These are phyloP conservation scores for Corynorhinus townsendii DNA, from an alignment of 2,113 vertebrate genomes.

Conservation along the genomic window DNA sequence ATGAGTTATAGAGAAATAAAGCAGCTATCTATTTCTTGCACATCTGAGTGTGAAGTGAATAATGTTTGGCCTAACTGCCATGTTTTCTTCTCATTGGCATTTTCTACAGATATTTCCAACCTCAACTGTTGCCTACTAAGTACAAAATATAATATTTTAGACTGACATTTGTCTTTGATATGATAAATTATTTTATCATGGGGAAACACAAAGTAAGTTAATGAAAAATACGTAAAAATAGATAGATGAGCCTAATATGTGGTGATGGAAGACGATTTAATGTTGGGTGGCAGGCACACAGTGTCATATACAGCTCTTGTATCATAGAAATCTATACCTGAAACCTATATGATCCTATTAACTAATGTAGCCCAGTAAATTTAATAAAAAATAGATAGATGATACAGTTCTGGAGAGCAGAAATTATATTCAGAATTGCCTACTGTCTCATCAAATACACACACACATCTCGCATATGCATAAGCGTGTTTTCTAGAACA, in stretches of 20 bases:
- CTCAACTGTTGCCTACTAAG: background rate
- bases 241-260: background rate
- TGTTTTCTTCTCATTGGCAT: background rate
- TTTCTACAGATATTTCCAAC: background rate
- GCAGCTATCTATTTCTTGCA: background rate
- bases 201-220: background rate
- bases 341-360: too few species aligned
- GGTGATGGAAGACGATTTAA: too few species aligned
- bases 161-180: background rate
- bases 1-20: background rate
- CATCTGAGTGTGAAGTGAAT: background rate
- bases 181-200: background rate
- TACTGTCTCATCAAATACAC: background rate
- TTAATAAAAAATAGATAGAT: background rate
- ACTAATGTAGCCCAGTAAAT: too few species aligned
- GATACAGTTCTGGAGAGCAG: background rate
- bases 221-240: background rate
- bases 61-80: background rate
- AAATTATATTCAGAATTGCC: background rate
- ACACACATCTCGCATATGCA: background rate
- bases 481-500: background rate
- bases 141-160: background rate
- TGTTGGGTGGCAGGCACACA: too few species aligned
- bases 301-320: too few species aligned
- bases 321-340: too few species aligned